Evolutionary conservation across 2,113 vertebrate genomes (phyloP), one percentile per base, ranked within the genome.

Genomic region (Felis catus): DNA sequence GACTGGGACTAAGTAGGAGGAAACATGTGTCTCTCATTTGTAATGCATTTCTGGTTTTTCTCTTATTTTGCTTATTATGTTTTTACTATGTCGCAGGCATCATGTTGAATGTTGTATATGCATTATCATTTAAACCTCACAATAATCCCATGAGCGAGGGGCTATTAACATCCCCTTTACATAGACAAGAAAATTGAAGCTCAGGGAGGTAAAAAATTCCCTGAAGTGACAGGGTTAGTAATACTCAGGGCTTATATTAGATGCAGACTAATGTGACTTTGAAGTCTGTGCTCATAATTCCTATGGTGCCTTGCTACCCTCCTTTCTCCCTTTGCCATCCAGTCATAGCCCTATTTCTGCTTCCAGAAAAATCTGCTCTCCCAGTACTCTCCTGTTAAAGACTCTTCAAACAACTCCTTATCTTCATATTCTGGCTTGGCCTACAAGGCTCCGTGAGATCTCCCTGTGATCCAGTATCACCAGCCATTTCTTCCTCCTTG

Each of bases 31-130:
- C 81, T 73, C 33, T 91, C 41, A 89, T 68, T 95, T 92, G 61
- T 21, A 86, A 91, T 45, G 14, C 4, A 79, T 18, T 95, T 55
- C 23, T 83, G 12, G 6, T 93, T 80, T 96, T 68, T 80, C 27
- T 94, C 33, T 91, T 83, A 45, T 87, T 97, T 84, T 94, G 51
- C 14, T 93, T 85, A n/a, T 81, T 93, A 58, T 53, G 11, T 71
- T 96, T 51, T 93, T 12, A 51, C 33, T 95, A 65, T 81, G 12
- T 81, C 33, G 81, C 29, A 45, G 85, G 21, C 39, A 89, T 70
- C n/a, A 19, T 87, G 15, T 92, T 95, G 91, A 89, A 76, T 93
- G 33, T 86, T 97, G 95, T 79, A 93, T 58, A 83, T 36, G 11
- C 39, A 68, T 92, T 87, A 84, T 82, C n/a, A 79, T 66, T 92